Percentiles rank a stretch among this genome's conserved stretches.
phyloP scores from a whole-genome alignment of 2,797 vertebrate species.

The Enteromius anoplus region DNA sequence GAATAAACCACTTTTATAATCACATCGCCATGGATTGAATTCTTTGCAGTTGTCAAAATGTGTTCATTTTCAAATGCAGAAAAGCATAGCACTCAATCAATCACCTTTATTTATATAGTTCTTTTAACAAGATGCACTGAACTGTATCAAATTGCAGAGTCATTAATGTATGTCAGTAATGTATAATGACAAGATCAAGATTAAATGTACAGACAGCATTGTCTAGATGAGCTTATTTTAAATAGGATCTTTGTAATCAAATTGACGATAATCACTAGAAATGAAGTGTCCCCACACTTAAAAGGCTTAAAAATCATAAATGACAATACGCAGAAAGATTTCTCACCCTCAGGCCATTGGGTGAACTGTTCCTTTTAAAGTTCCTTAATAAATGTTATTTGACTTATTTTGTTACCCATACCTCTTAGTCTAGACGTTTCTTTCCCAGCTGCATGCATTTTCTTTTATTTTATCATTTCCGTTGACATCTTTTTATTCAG shows the following conservation, averaged over 20 bases:
- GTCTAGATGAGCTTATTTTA: too few species aligned
- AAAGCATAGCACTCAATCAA: neutral
- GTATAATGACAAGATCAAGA: too few species aligned
- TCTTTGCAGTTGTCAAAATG: neutral
- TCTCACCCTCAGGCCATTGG: neutral
- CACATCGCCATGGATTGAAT: neutral
- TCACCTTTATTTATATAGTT: too few species aligned
- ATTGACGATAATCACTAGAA: too few species aligned
- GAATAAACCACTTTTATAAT: slow-evolving; percentile 46
- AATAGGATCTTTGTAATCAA: too few species aligned
- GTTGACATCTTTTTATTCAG: neutral
- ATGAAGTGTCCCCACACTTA: too few species aligned
- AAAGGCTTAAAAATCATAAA: too few species aligned
- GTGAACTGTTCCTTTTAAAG: neutral
- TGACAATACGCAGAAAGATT: neutral
- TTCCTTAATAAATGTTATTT: neutral
- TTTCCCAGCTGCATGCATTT: neutral
- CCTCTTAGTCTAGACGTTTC: neutral
- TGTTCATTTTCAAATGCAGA: neutral
- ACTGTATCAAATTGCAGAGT: too few species aligned
- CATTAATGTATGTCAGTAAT: too few species aligned
- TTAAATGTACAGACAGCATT: too few species aligned
- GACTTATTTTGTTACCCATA: neutral
- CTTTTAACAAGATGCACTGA: too few species aligned
- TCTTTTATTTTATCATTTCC: neutral